A percentile compares a stretch with the other conserved stretches of the same genome.
phyloP scores from a whole-genome alignment of 2,113 vertebrate species.

The Aramus guarauna region DNA sequence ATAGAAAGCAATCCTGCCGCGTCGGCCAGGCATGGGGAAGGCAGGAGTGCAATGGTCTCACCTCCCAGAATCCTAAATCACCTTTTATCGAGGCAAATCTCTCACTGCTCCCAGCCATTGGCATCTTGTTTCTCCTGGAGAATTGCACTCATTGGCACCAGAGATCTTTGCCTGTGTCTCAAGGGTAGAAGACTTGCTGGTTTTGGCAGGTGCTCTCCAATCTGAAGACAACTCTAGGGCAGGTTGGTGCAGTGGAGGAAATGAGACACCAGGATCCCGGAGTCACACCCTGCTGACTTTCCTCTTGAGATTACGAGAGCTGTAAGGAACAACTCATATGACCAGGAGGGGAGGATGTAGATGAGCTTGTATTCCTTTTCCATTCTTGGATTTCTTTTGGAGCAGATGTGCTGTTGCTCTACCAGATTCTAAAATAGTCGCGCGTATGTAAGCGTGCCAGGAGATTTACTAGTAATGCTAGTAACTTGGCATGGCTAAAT shows the following conservation, averaged over 20 bases:
- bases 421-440: constrained; percentile 34
- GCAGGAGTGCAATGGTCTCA: background rate
- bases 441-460: constrained; percentile 37
- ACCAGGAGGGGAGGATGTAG: background rate
- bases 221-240: background rate
- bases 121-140: background rate
- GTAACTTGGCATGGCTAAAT: constrained; percentile 79
- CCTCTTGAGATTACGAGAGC: background rate
- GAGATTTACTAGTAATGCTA: constrained; percentile 70
- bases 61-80: background rate
- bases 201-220: rapidly evolving
- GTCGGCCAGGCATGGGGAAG: background rate
- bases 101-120: background rate
- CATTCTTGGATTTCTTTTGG: background rate
- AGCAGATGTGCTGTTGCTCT: background rate
- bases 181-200: background rate
- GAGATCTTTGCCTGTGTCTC: background rate
- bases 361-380: background rate
- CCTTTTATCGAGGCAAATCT: background rate
- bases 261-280: background rate
- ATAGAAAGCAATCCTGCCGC: background rate
- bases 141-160: background rate
- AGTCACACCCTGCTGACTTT: background rate
- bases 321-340: rapidly evolving
- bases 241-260: background rate